Evolutionary conservation across 2,888 invertebrate species (phyloP).

Genomic region (Trichopoda pennipes): DNA sequence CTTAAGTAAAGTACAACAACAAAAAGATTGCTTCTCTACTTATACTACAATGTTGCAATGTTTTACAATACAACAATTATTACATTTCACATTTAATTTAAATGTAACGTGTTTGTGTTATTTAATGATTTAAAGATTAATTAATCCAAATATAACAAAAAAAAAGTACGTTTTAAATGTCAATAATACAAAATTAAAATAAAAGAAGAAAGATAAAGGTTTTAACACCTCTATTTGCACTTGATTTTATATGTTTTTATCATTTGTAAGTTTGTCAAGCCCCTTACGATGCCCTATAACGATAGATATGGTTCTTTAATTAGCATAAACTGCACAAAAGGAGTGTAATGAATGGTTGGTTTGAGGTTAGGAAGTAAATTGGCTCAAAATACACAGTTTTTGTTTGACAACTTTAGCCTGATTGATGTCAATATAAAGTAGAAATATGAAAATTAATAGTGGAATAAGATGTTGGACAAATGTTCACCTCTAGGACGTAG

Average conservation of each 20-base stretch:
- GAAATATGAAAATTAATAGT: no score
- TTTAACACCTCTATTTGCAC: neutral
- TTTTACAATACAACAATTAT: slow-evolving; percentile 22
- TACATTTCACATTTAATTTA: neutral
- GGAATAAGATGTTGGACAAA: no score
- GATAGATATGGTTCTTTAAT: neutral
- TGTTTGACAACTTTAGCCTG: no score
- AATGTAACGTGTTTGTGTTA: slow-evolving; percentile 41
- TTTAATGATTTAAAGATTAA: slow-evolving; percentile 56
- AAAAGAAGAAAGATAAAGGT: neutral
- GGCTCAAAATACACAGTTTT: no score
- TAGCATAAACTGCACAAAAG: no score
- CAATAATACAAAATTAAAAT: slow-evolving; percentile 5
- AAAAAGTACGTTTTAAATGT: neutral
- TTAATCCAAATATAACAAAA: slow-evolving; percentile 36
- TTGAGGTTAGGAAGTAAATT: no score
- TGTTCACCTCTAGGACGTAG: no score
- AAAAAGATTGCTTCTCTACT: slow-evolving; percentile 2
- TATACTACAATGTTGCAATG: neutral
- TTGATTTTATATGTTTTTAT: neutral
- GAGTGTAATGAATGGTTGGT: no score
- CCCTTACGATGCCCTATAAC: neutral
- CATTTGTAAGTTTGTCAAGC: neutral
- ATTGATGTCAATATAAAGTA: no score
- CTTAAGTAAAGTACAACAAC: slow-evolving; percentile 23